Conservation (phyloP, 2,113 vertebrate genomes). For the Pithys albifrons region DNA sequence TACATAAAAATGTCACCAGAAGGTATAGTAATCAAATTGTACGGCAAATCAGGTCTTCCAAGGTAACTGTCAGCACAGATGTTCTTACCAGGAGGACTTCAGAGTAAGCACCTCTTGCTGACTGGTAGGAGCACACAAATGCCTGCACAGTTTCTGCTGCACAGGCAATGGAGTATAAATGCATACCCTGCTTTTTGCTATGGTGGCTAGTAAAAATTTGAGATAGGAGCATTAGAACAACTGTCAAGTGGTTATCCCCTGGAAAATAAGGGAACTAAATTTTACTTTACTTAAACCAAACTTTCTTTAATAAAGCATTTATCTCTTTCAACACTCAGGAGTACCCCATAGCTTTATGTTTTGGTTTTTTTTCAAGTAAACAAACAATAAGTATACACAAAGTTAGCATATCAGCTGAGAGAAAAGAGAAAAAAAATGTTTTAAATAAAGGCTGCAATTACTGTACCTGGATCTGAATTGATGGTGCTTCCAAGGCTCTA, state of each 20-base stretch:
- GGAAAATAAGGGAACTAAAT: background rate
- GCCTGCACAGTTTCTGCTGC: background rate
- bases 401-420: background rate
- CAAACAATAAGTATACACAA: background rate
- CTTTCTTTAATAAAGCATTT: background rate
- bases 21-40: background rate
- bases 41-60: background rate
- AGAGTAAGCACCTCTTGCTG: background rate
- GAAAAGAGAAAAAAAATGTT: background rate
- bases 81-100: background rate
- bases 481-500: conserved; percentile 94
- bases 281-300: background rate
- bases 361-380: background rate
- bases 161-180: background rate
- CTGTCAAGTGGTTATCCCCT: background rate
- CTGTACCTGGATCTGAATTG: conserved; percentile 96
- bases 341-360: background rate
- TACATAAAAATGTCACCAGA: background rate
- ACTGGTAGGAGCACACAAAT: background rate
- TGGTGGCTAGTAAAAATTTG: background rate
- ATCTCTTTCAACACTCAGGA: background rate
- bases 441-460: background rate
- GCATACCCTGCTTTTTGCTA: background rate
- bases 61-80: background rate
- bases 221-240: background rate